Base-by-base conservation (phyloP, 2,113 vertebrate species). In the Crotalus viridis region DNA sequence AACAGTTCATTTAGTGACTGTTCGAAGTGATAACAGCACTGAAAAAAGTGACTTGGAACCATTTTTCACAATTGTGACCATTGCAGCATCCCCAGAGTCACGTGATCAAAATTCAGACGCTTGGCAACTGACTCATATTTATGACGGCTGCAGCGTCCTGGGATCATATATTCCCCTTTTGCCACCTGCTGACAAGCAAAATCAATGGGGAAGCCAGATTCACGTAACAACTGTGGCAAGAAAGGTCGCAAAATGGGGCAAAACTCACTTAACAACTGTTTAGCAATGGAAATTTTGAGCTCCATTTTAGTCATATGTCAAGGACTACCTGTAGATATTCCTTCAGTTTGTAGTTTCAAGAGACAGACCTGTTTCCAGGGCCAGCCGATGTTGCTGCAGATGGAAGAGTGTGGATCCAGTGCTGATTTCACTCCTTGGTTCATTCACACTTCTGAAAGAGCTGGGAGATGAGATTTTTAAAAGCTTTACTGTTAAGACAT, bases 401-500 rank as follows among this genome's bases (percentile, higher is more conserved):
- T 46, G 48, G 46, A 61, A 10, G 74, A 26, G 21, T 33, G 90
- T 55, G 90, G 90, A 91, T 93, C 93, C 93, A 93, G 90, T 46
- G n/a, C 90, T 91, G 24, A 64, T 91, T 93, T 89, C 69, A 86
- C 87, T 48, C 90, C 17, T 51, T 89, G 93, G 91, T 39, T 89
- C 93, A 93, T 93, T 86, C 93, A 93, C 55, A 89, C 48, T 89
- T 64, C 46, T 61, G 90, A 28, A 86, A 43, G 57, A 91, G 56
- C 90, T 93, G 55, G 3, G 28, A 24, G n/a, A 9, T 56, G 43
- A 43, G n/a, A 69, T n/a, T n/a, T 69, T 69, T n/a, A 69, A n/a
- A 69, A n/a, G 28, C 28, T 1, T 28, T 5, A 1, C 12, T 5
- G 6, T 33, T 74, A 6, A 5, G n/a, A 74, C 2, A 85, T 3